Base-by-base conservation (phyloP, 1,140 invertebrate species). In the Calephelis nemesis region DNA sequence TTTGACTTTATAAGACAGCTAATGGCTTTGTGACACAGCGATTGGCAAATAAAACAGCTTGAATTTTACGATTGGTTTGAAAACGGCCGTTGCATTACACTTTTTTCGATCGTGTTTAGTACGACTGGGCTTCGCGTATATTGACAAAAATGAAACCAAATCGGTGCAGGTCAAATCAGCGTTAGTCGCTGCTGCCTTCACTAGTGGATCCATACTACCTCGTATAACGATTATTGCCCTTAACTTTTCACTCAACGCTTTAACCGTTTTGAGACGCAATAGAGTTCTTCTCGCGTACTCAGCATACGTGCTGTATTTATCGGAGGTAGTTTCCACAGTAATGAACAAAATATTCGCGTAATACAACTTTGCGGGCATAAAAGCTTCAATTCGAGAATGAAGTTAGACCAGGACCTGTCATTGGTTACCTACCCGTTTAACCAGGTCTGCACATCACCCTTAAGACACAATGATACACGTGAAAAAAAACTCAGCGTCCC, bases 101-200 rank as follows among this genome's bases (percentile, higher is more conserved):
- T 30, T 30, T 30, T 19, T 30, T 30, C 2, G 30, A 30, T 30
- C 30, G 30, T 30, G 30, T 30, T 30, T 30, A 30, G 4, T 3
- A 30, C 3, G 2, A 30, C 30, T 30, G 30, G 70, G 68, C 45
- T 73, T 69, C 1, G 47, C n/a, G 48, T 71, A 77, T 19, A 63
- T 70, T 0, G 73, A 48, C 12, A 77, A 63, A 68, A 75, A 78
- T 12, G 65, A 68, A 10, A 78, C 76, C 1, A 76, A n/a, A 66
- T 71, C 65, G 7, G 72, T 65, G 1, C 49, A 9, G 7, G 58
- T 47, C 6, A 76, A 30, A 12, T 72, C 48, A 4, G 76, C 70
- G 45, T n/a, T 78, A 0, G 69, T 47, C 4, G 76, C 70, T 11
- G 67, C 68, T n/a, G 72, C 76, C 39, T 42, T 13, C 13, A 76